Percentiles rank a stretch among this genome's conserved stretches.
These are phyloP conservation scores for Ceyx margarethae DNA, from an alignment of 2,113 vertebrate genomes.

Conservation along the genomic window DNA sequence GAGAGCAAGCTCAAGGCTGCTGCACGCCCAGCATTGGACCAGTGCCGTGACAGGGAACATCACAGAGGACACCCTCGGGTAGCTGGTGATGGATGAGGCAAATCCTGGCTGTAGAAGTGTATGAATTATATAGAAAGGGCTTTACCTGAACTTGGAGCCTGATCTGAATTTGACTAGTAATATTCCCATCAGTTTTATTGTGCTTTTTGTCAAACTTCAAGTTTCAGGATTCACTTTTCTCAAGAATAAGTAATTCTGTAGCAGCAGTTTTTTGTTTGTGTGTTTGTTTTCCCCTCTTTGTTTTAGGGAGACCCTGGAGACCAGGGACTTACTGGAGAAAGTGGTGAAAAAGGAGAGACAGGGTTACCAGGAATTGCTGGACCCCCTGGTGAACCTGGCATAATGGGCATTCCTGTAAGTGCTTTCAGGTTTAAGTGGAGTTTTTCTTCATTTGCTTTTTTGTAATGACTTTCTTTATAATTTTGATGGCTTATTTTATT, in stretches of 20 bases:
- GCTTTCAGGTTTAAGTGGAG: background rate
- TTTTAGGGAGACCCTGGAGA: conserved; percentile 87
- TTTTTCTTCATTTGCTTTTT: background rate
- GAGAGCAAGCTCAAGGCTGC: background rate
- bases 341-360: conserved; percentile 85
- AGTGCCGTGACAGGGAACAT: background rate
- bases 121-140: background rate
- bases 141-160: background rate
- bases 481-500: background rate
- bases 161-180: background rate
- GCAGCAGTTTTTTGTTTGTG: background rate
- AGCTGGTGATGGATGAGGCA: background rate
- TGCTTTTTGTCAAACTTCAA: background rate
- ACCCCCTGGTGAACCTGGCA: conserved; percentile 78
- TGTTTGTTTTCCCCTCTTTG: background rate
- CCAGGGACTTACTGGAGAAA: conserved; percentile 82
- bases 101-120: background rate
- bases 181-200: background rate
- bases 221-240: background rate
- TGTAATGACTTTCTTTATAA: background rate
- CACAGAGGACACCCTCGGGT: background rate
- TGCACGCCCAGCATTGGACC: background rate
- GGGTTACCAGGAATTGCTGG: conserved; percentile 83
- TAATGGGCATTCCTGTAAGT: conserved; percentile 85
- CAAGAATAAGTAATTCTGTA: background rate